Conservation (phyloP, 2,888 invertebrate genomes). For the Eubasilissa splendida region DNA sequence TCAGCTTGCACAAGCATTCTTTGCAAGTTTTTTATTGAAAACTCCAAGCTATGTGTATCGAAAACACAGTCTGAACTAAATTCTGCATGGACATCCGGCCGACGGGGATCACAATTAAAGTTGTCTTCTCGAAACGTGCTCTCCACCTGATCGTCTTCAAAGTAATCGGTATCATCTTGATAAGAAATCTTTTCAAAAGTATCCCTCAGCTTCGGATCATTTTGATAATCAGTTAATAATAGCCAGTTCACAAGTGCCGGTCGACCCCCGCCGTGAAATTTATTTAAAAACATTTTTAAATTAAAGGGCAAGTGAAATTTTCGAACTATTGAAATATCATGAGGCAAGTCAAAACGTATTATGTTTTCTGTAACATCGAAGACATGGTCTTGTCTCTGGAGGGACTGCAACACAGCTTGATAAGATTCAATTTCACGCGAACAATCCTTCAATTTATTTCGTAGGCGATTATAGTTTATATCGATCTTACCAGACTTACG, state of each 20-base stretch:
- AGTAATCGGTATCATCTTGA: too few species aligned
- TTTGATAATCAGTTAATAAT: not conserved
- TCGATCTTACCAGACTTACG: not conserved
- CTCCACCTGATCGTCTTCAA: too few species aligned
- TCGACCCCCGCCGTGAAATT: not conserved
- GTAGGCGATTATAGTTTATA: not conserved
- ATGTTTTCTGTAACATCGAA: not conserved
- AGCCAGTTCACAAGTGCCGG: slow-evolving; percentile 4
- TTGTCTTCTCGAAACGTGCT: too few species aligned
- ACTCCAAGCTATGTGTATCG: too few species aligned
- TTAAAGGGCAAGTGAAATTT: too few species aligned
- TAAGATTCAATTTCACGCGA: slow-evolving; percentile 44
- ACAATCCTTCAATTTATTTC: not conserved
- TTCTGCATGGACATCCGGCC: too few species aligned
- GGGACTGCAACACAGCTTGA: slow-evolving; percentile 65
- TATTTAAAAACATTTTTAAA: slow-evolving; percentile 1
- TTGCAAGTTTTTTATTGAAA: too few species aligned
- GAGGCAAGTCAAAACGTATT: not conserved
- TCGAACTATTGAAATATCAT: not conserved
- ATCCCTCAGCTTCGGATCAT: too few species aligned
- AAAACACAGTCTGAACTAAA: too few species aligned
- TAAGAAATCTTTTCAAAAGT: too few species aligned
- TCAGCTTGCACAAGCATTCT: too few species aligned
- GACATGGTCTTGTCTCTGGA: slow-evolving; percentile 63
- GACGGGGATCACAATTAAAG: too few species aligned